A percentile compares a stretch with the other conserved stretches of the same genome.
Conservation (phyloP, 2,113 vertebrate genomes). For the Brachypteracias leptosomus region DNA sequence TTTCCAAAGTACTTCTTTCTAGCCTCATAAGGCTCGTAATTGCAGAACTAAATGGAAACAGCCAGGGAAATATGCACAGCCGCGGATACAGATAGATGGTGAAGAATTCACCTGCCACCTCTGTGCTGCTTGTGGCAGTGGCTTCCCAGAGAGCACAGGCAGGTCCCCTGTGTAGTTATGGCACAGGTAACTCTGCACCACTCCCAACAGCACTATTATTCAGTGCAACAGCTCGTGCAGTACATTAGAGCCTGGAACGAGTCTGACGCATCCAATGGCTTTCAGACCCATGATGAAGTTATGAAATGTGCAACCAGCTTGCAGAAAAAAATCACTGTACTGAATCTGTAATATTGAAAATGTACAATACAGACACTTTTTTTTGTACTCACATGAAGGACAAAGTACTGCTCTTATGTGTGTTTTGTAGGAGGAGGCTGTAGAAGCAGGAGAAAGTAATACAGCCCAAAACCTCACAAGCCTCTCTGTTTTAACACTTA, state of each 20-base stretch:
- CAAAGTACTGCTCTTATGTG: not conserved
- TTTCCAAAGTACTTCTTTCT: not conserved
- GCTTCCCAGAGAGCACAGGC: not conserved
- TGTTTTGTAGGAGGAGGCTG: not conserved
- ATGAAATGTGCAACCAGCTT: not conserved
- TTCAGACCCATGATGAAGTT: not conserved
- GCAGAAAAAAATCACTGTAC: not conserved
- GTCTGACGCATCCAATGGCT: not conserved
- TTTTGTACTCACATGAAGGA: not conserved
- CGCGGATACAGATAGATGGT: not conserved
- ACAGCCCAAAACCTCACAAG: not conserved
- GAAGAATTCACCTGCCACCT: not conserved
- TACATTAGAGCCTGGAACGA: fast-evolving
- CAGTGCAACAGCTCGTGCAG: not conserved
- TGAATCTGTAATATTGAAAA: not conserved
- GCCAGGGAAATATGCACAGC: not conserved
- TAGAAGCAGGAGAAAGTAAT: not conserved
- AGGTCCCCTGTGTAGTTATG: fast-evolving
- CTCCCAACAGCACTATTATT: not conserved
- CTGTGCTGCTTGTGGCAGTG: not conserved
- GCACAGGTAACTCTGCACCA: fast-evolving
- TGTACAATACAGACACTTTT: not conserved
- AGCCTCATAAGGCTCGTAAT: not conserved
- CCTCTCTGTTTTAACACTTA: not conserved
- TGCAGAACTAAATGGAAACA: not conserved